Base-by-base conservation (phyloP, 2,113 vertebrate genomes). In the Raja brachyura region DNA sequence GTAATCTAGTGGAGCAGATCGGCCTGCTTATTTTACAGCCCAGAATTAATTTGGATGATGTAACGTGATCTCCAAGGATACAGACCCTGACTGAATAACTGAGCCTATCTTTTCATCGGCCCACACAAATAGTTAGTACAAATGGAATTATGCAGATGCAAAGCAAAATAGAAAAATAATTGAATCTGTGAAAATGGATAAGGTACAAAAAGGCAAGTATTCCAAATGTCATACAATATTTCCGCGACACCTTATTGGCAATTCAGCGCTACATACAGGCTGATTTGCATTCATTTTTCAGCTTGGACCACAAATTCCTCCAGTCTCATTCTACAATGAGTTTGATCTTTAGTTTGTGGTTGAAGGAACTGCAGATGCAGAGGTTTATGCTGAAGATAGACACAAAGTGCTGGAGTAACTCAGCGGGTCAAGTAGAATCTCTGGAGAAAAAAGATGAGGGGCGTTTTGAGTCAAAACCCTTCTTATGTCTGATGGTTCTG, bases 141-240 rank as follows among this genome's bases (percentile, higher is more conserved):
- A 63, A 31, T 88, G 18, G 83, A 86, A 86, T 86, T 86, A 86
- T 86, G 83, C n/a, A 61, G 83, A 61, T 88, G 83, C 83, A 88
- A 88, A 18, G 83, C 63, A 63, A 61, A 88, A 88, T 33, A 31
- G 83, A 66, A 88, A 88, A 88, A 88, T 66, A 88, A 88, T 88
- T 88, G 83, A 88, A 66, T 88, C 14, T 88, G 59, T 18, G 59
- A 13, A 88, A 88, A 63, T 31, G 56, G 83, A 88, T 66, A 88
- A 88, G 61, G 14, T 9, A 22, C 79, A 83, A 59, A 61, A 86
- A 88, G 56, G 56, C 61, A 63, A 88, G 16, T 66, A 63, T 88
- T 66, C n/a, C 83, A 63, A 88, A 61, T 88, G 83, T 88, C 59
- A 63, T 9, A 31, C 28, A 63, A 18, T 88, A 61, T 63, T 63